A percentile compares a stretch with the other conserved stretches of the same genome.
Evolutionary conservation across 2,888 invertebrate genomes (phyloP).

Genomic region (Lycia hirtaria): DNA sequence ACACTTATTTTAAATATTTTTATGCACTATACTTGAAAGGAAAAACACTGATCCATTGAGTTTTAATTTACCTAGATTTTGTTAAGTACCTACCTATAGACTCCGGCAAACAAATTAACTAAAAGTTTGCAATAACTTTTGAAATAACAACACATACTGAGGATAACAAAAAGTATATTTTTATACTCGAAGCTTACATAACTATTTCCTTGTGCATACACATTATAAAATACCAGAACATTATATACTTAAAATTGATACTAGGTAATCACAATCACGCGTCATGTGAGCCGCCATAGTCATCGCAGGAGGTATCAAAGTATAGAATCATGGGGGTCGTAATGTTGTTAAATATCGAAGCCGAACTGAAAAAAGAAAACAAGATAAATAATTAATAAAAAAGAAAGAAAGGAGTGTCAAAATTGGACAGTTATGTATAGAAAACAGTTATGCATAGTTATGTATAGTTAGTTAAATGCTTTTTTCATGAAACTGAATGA

Average conservation of each 20-base stretch:
- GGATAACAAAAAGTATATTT: background rate
- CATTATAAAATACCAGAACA: constrained; percentile 8
- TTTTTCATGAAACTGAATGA: too few relatives aligned
- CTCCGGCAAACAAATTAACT: too few relatives aligned
- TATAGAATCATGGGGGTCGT: background rate
- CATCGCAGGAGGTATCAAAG: background rate
- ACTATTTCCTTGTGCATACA: background rate
- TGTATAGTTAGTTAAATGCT: too few relatives aligned
- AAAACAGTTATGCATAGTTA: too few relatives aligned
- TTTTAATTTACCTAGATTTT: too few relatives aligned
- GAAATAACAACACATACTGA: too few relatives aligned
- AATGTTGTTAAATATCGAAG: constrained; percentile 54
- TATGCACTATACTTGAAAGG: too few relatives aligned
- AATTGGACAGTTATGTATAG: too few relatives aligned
- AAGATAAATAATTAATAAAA: background rate
- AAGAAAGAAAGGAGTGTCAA: background rate
- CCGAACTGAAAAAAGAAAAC: constrained; percentile 62
- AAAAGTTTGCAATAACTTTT: too few relatives aligned
- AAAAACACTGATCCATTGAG: too few relatives aligned
- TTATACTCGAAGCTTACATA: background rate
- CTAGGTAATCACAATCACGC: background rate
- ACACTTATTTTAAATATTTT: too few relatives aligned
- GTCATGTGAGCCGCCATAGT: background rate
- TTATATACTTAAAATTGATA: background rate
- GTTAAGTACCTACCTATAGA: too few relatives aligned